Evolutionary conservation across 2,113 vertebrate genomes (phyloP).

Genomic region (Desmodus rotundus): DNA sequence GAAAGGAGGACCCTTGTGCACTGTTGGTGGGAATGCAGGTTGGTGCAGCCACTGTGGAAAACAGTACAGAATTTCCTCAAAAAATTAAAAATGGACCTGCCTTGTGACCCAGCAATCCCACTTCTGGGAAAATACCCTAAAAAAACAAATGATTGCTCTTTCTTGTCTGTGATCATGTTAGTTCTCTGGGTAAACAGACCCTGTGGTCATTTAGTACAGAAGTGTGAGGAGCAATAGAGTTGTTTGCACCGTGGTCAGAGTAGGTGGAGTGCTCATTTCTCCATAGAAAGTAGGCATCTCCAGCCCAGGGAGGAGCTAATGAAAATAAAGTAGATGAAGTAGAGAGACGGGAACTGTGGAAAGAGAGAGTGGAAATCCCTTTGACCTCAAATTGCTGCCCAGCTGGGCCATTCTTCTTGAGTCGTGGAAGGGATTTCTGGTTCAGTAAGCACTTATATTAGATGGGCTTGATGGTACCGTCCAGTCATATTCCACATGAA

Average conservation of each 20-base stretch:
- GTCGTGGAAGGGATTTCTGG: not conserved
- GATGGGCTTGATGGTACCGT: not conserved
- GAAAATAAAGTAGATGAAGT: not conserved
- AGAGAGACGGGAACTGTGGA: not conserved
- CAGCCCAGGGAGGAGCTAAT: not conserved
- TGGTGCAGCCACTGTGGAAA: no score
- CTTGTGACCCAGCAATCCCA: no score
- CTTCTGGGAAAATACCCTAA: no score
- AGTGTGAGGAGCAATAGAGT: not conserved
- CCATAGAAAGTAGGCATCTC: not conserved
- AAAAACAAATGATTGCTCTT: not conserved
- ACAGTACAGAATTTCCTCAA: no score
- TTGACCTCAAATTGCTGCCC: not conserved
- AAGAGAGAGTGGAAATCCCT: not conserved
- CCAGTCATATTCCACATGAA: not conserved
- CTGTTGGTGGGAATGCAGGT: no score
- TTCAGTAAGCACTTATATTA: not conserved
- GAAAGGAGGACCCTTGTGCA: no score
- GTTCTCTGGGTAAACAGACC: not conserved
- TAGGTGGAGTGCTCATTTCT: not conserved
- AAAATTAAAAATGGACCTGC: no score
- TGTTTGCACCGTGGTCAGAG: not conserved
- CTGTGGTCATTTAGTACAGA: not conserved
- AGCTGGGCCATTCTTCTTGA: not conserved
- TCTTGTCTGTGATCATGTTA: not conserved